phyloP scores from a whole-genome alignment of 2,888 invertebrate genomes.

The Agrochola lychnidis region DNA sequence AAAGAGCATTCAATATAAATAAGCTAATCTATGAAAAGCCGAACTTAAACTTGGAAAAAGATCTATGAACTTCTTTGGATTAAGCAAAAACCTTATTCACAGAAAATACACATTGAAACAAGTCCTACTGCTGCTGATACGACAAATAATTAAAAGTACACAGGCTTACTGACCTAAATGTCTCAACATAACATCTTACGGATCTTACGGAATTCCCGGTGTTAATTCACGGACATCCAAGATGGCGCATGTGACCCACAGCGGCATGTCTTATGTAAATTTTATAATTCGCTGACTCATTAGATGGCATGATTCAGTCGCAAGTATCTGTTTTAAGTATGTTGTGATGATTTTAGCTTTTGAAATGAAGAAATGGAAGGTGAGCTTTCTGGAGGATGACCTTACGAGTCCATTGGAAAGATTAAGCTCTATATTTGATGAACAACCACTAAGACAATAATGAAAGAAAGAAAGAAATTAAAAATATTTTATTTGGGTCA shows the following conservation, averaged over 20 bases:
- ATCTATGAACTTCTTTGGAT: not conserved
- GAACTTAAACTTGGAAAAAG: not conserved
- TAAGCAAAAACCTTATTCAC: not conserved
- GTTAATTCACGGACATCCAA: slow-evolving; percentile 40
- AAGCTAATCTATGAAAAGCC: not conserved
- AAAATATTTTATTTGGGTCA: no score
- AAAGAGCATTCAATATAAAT: not conserved
- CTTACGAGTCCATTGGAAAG: not conserved
- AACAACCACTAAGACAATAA: not conserved
- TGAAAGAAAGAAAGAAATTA: no score
- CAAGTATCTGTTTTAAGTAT: not conserved
- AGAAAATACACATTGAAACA: not conserved
- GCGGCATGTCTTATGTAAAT: slow-evolving; percentile 58
- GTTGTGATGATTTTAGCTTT: not conserved
- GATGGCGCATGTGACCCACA: slow-evolving; percentile 46
- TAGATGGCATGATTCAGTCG: slow-evolving; percentile 29
- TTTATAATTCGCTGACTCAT: slow-evolving; percentile 61
- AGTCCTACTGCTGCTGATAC: not conserved
- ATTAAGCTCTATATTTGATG: not conserved
- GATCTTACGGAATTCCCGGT: slow-evolving; percentile 19
- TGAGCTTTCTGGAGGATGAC: not conserved
- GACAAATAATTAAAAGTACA: slow-evolving; percentile 17
- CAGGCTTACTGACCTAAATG: slow-evolving; percentile 20
- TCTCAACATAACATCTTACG: slow-evolving; percentile 5
- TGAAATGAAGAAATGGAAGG: not conserved